A percentile compares a stretch with the other conserved stretches of the same genome.
Conservation (phyloP, 2,797 vertebrate genomes). For the Carduelis carduelis region DNA sequence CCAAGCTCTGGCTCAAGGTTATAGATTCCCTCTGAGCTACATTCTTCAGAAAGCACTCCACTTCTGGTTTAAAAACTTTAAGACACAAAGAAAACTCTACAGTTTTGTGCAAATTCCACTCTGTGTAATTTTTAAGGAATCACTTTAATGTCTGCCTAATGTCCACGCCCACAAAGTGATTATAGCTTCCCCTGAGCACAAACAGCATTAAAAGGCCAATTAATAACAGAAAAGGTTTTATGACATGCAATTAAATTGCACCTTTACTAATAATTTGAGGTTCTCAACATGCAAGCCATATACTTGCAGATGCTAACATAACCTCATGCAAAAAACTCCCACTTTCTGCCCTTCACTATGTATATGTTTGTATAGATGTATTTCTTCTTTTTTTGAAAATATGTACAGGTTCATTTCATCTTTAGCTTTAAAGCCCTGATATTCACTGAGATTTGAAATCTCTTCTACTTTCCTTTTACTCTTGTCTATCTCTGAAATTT, state of each 20-base stretch:
- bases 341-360: neutral
- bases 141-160: neutral
- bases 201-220: neutral
- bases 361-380: accelerated
- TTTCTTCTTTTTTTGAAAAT: neutral
- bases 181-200: neutral
- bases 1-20: neutral
- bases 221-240: neutral
- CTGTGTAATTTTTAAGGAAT: neutral
- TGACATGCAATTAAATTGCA: neutral
- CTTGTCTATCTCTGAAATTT: neutral
- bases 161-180: neutral
- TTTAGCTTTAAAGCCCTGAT: neutral
- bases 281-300: neutral
- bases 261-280: neutral
- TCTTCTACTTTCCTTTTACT: neutral
- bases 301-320: neutral
- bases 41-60: neutral
- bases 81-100: neutral
- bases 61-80: neutral
- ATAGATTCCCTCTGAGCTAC: neutral
- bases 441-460: neutral
- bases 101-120: neutral
- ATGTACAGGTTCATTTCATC: neutral
- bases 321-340: neutral